Base-by-base conservation (phyloP, 2,113 vertebrate species). In the Bos taurus region DNA sequence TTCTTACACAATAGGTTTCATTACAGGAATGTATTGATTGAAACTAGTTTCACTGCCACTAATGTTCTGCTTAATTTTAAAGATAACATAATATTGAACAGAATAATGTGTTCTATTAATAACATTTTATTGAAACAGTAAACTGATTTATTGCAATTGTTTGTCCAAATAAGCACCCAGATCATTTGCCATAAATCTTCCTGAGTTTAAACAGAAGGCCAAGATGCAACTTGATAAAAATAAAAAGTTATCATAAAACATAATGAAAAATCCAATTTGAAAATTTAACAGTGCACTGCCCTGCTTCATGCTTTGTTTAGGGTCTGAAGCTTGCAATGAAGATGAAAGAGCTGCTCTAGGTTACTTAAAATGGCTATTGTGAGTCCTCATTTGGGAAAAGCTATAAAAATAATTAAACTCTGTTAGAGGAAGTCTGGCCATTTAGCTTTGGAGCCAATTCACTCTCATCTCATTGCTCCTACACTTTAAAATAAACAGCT, bases 61-160 rank as follows among this genome's bases (percentile, higher is more conserved):
- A 99, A 99, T 98, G 98, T 97, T 99, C 98, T 98, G 97, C 97
- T 98, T 99, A 99, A 99, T 99, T 99, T 99, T 99, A 99, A 99
- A 99, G 98, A 98, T 98, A 99, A 98, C 40, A 71, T 97, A 98
- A 98, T 98, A 99, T 98, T 99, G 98, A 99, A 98, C 98, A 98
- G 97, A 99, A 98, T 98, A 99, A 98, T 98, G 97, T 98, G 97
- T 98, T 98, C 98, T 98, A 98, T 99, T 99, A 98, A 98, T 99
- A 99, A 97, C 95, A 98, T 90, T 98, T 97, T 98, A 98, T 98
- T 98, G 98, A 99, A 99, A 98, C 96, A 97, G 96, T 96, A 94
- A 98, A 90, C 96, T 98, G 98, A 99, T 98, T 98, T 98, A 99
- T 99, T 98, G 96, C 97, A 98, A 98, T 98, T 98, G 94, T 97